Evolutionary conservation across 2,113 vertebrate species (phyloP).

Genomic region (Romanogobio albipinnatus): DNA sequence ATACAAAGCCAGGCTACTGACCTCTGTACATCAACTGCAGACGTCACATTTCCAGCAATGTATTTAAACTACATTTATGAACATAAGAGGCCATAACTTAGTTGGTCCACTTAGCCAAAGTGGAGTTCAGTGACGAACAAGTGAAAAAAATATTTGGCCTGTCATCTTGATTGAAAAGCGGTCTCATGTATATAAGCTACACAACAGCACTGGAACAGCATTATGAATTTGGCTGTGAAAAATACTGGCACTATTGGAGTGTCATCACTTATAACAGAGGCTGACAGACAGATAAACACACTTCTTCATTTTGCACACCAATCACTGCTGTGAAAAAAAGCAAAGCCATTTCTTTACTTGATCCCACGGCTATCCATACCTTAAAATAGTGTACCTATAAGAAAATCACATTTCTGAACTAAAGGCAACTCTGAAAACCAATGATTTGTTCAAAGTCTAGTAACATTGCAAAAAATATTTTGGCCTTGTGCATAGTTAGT

Average conservation of each 20-base stretch:
- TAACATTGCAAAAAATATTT: background rate
- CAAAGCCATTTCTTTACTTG: background rate
- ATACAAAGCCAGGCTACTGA: conserved; percentile 19
- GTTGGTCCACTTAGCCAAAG: background rate
- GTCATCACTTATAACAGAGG: background rate
- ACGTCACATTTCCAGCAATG: background rate
- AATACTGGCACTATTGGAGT: background rate
- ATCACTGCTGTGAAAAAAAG: background rate
- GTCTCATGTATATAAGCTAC: background rate
- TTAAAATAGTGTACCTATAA: background rate
- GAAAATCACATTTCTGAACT: conserved; percentile 16
- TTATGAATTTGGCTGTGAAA: background rate
- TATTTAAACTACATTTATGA: conserved; percentile 11
- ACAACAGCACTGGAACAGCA: background rate
- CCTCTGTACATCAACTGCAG: background rate
- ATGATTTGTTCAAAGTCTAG: background rate
- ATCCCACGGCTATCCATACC: background rate
- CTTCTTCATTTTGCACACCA: background rate
- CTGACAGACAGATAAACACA: conserved; percentile 7
- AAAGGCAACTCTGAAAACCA: conserved; percentile 6
- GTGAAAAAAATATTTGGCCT: background rate
- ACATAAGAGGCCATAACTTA: background rate
- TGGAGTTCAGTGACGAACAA: background rate
- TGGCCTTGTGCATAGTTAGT: conserved; percentile 37
- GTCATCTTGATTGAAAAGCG: background rate